Evolutionary conservation across 2,797 vertebrate species (phyloP), one percentile per base, ranked within the genome.

Genomic region (Chaetophractus vellerosus): DNA sequence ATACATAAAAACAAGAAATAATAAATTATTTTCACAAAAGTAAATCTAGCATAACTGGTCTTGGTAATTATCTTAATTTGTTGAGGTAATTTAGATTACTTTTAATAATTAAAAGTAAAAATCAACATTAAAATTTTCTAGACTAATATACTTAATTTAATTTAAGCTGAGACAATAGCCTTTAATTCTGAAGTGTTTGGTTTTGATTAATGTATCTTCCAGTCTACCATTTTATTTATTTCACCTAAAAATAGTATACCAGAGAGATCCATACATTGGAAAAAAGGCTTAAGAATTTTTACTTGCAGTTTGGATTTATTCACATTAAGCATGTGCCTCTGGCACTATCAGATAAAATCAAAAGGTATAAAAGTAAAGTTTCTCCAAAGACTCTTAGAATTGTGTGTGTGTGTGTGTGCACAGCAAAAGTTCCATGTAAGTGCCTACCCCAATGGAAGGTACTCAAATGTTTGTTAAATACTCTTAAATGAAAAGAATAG

Each of bases 21-120:
- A 50, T 75, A 68, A 69, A 72, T 68, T 81, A 52, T 52, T 68
- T 52, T 50, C 36, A 94, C 85, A 52, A 88, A 93, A 79, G 68
- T 68, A 85, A 81, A 76, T 52, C 6, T 59, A 66, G 31, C 19
- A 72, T 50, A 78, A 41, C 45, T 66, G 74, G 16, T 81, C 57
- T 59, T 92, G 14, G 16, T 18, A 82, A 41, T 26, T 89, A 61
- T 36, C 63, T 83, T 64, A 94, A 69, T 59, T 69, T 91, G 31
- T 36, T 69, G 74, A 93, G 82, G 81, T 83, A 79, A 84, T 88
- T 79, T 61, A 88, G 61, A 82, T 88, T 68, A n/a, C 12, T 55
- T 75, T 92, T 93, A 64, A 33, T 50, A 91, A 85, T 81, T 89
- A 63, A 81, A 83, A 93, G 84, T 50, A 85, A 80, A 80, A 75